Conservation (phyloP, 2,113 vertebrate species). For the Phrynosoma blainvillii region DNA sequence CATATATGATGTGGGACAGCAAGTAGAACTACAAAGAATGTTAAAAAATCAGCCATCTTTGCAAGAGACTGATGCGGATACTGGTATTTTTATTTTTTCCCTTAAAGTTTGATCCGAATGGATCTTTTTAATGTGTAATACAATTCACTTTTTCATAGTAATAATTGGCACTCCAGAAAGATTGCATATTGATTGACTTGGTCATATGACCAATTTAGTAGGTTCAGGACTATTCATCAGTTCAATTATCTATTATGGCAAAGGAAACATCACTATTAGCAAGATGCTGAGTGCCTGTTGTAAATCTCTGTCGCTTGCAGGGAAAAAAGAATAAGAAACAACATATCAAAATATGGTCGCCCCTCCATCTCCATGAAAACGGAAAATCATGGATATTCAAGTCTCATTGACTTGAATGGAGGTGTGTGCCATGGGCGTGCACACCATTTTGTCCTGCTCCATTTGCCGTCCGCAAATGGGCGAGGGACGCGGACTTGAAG, state of each 20-base stretch:
- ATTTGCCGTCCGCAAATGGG: too few species aligned
- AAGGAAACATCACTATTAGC: neutral
- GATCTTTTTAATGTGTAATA: neutral
- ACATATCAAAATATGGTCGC: neutral
- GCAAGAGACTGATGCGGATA: conserved; percentile 45
- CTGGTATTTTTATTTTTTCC: conserved; percentile 56
- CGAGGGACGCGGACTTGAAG: too few species aligned
- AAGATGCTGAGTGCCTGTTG: too few species aligned
- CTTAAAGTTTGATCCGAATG: neutral
- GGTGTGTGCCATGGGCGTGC: too few species aligned
- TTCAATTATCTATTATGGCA: neutral
- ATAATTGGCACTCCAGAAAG: neutral
- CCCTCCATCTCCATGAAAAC: too few species aligned
- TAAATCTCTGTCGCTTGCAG: neutral
- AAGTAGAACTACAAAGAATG: conserved; percentile 35
- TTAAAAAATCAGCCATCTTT: neutral
- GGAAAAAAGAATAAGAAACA: neutral
- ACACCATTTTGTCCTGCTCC: too few species aligned
- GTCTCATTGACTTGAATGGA: too few species aligned
- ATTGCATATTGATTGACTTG: neutral
- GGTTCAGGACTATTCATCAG: neutral
- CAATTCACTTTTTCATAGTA: neutral
- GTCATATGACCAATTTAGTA: too few species aligned
- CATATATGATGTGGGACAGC: neutral
- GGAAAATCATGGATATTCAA: too few species aligned